phyloP scores from a whole-genome alignment of 2,888 invertebrate species.

The Caenorhabditis drosophilae region DNA sequence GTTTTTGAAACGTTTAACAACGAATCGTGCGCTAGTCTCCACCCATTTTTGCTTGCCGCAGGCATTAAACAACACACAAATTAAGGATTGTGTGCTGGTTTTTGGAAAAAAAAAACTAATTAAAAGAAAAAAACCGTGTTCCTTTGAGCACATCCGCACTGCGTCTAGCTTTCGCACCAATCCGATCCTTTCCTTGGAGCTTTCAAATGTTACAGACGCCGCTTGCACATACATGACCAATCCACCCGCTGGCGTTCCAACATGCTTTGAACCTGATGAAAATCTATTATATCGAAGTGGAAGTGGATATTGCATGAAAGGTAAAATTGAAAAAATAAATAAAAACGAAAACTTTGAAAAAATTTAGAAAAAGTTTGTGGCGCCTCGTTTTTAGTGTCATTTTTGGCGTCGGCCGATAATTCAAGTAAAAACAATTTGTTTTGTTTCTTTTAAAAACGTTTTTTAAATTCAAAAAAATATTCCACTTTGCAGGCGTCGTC shows the following conservation, averaged over 20 bases:
- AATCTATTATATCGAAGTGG: conserved; percentile 17
- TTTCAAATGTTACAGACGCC: background rate
- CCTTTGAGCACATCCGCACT: too few species aligned
- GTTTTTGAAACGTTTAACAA: too few species aligned
- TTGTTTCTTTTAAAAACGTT: background rate
- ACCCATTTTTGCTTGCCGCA: background rate
- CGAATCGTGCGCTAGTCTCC: background rate
- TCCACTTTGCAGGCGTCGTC: conserved; percentile 6
- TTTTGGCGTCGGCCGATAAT: background rate
- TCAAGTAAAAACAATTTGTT: background rate
- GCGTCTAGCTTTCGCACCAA: too few species aligned
- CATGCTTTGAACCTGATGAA: conserved; percentile 5
- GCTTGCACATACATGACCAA: background rate
- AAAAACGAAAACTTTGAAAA: background rate
- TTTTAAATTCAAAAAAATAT: background rate
- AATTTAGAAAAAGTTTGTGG: conserved; percentile 7
- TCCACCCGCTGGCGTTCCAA: conserved; percentile 1
- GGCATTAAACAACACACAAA: too few species aligned
- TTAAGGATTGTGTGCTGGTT: too few species aligned
- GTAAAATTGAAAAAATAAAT: background rate
- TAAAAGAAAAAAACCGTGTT: too few species aligned
- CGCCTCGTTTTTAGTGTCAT: background rate
- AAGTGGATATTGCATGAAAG: conserved; percentile 32
- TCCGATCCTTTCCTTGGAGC: too few species aligned
- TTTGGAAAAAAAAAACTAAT: too few species aligned